These are phyloP conservation scores for Phylloscopus collybita DNA, from an alignment of 2,797 vertebrate genomes.

Conservation along the genomic window DNA sequence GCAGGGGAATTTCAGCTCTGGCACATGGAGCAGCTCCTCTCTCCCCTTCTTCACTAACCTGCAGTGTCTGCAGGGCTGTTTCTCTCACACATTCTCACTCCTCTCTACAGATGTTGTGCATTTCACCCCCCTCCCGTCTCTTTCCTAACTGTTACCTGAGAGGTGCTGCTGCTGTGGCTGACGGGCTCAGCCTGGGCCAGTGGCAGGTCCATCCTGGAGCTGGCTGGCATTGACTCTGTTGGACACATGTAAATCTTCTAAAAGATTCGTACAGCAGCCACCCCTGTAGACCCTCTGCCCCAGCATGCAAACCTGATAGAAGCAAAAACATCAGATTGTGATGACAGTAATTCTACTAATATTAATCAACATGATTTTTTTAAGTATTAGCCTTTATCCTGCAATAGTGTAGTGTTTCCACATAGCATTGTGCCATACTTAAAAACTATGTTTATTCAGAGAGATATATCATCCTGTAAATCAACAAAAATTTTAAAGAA, in stretches of 20 bases:
- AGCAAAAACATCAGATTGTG: background rate
- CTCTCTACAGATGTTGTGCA: background rate
- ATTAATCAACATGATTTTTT: background rate
- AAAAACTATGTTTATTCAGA: background rate
- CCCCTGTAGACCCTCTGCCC: background rate
- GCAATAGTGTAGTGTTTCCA: background rate
- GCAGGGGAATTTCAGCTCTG: background rate
- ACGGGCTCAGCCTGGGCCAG: background rate
- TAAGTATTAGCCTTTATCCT: background rate
- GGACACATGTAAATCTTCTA: background rate
- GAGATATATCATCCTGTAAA: background rate
- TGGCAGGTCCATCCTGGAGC: fast-evolving
- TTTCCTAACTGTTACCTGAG: background rate
- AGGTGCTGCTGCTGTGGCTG: fast-evolving
- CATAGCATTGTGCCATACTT: background rate
- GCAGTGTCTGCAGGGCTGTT: background rate
- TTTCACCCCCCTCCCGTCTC: background rate
- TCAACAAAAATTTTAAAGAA: background rate
- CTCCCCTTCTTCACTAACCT: background rate
- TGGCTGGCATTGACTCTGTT: fast-evolving
- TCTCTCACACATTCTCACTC: background rate
- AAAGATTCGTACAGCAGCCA: background rate
- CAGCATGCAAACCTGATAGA: background rate
- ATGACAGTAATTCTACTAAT: background rate
- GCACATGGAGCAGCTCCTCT: background rate